Percentiles rank a stretch among this genome's conserved stretches.
Evolutionary conservation across 2,888 invertebrate genomes (phyloP).

Genomic region (Epinotia demarniana): DNA sequence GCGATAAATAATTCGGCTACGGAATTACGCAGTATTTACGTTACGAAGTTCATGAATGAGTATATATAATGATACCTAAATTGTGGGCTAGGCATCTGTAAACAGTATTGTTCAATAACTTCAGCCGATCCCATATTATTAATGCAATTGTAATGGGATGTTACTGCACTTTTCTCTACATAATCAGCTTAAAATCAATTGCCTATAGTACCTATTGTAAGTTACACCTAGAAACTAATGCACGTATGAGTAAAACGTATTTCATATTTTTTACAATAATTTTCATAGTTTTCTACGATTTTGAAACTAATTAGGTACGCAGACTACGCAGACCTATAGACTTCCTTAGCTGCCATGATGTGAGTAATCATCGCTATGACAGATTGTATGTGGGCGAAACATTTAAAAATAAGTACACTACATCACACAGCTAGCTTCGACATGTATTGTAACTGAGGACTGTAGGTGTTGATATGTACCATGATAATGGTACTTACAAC

Average conservation of each 20-base stretch:
- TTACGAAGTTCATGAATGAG: conserved; percentile 25
- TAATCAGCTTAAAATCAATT: not conserved
- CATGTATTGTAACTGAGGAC: conserved; percentile 33
- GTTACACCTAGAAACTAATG: not conserved
- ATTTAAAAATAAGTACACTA: conserved; percentile 53
- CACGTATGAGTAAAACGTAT: not conserved
- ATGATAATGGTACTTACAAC: conserved; percentile 22
- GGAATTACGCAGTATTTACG: conserved; percentile 4
- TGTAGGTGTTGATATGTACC: conserved; percentile 39
- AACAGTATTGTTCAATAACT: conserved; percentile 14
- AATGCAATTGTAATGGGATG: not conserved
- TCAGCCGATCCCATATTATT: conserved; percentile 16
- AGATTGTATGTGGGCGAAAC: conserved; percentile 55
- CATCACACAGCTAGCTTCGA: conserved; percentile 8
- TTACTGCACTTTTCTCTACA: not conserved
- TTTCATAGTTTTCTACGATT: not conserved
- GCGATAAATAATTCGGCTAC: conserved; percentile 12
- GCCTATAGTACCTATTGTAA: not conserved
- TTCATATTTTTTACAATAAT: not conserved
- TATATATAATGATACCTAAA: conserved; percentile 14
- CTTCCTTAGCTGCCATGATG: conserved; percentile 42
- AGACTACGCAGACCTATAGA: conserved; percentile 1
- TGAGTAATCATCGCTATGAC: conserved; percentile 58
- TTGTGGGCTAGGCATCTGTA: not conserved
- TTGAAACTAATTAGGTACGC: conserved; percentile 4